Evolutionary conservation across 2,797 vertebrate genomes (phyloP), one percentile per base, ranked within the genome.

Genomic region (Phataginus tricuspis): DNA sequence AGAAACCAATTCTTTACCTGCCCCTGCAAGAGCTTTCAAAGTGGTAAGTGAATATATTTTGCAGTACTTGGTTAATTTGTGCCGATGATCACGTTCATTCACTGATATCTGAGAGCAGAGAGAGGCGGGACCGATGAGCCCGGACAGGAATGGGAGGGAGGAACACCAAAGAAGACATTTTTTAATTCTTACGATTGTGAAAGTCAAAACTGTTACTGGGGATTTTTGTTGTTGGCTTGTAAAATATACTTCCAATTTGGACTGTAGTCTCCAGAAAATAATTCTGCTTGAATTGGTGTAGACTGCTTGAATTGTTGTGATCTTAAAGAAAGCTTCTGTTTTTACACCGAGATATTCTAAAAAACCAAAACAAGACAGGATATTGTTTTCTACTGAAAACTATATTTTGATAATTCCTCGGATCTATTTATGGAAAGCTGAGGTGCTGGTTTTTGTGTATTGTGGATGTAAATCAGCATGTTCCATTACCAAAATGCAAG

Each of bases 1-100:
- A 98, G 99, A 99, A 98, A 99, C 98, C 57, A 98, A 98, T 98
- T 99, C 99, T 86, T 98, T 99, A 96, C 99, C 99, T 95, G 99
- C 99, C 93, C 99, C 99, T 97, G 99, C 99, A 92, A 98, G 99
- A 92, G 99, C 99, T 96, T 99, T 99, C 98, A 99, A 99, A 99
- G 98, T 98, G 98, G 99, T 99, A 77, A 99, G 98, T 95, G 90
- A 96, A 66, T 90, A 23, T 64, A 49, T 75, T 84, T 93, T 74
- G 61, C 0, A 39, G 4, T 85, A 7, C 72, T 78, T 74, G 49
- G 53, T 84, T 79, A 51, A n/a, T 91, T 83, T 61, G 16, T 63
- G 2, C 87, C 31, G 14, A 27, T 45, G 25, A 15, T 42, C n/a
- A 23, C 16, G 23, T 66, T 78, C 16, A 61, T 53, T 89, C 19